phyloP scores from a whole-genome alignment of 2,797 vertebrate species.

The Liasis olivaceus region DNA sequence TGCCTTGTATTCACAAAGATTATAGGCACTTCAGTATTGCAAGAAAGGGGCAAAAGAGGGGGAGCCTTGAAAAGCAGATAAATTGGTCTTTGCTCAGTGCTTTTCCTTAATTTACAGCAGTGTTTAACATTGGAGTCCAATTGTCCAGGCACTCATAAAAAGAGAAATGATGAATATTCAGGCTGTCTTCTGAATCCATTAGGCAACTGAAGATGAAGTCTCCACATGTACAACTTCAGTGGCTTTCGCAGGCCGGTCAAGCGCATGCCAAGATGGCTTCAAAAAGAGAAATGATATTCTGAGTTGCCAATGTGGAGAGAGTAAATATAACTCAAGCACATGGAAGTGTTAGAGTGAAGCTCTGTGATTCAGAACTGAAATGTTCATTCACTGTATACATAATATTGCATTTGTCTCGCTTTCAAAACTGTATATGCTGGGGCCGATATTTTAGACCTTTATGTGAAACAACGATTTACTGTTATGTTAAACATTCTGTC shows the following conservation, averaged over 20 bases:
- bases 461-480: neutral
- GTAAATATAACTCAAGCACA: conserved; percentile 59
- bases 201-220: conserved; percentile 78
- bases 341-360: conserved; percentile 57
- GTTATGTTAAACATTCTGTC: neutral
- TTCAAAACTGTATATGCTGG: neutral
- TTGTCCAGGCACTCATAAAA: conserved; percentile 84
- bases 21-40: conserved; percentile 66
- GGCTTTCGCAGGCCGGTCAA: conserved; percentile 68
- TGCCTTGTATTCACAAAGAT: conserved; percentile 74
- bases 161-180: conserved; percentile 82
- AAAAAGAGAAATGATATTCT: conserved; percentile 65
- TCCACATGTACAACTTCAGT: conserved; percentile 74
- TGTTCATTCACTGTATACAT: neutral
- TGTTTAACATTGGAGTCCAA: conserved; percentile 75
- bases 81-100: conserved; percentile 76
- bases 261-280: conserved; percentile 73
- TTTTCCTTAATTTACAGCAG: conserved; percentile 80
- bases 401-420: neutral
- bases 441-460: neutral
- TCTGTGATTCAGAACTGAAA: conserved; percentile 35
- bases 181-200: conserved; percentile 82
- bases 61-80: conserved; percentile 71
- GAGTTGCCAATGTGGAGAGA: conserved; percentile 62
- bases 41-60: conserved; percentile 51